Evolutionary conservation across 2,113 vertebrate genomes (phyloP).

Genomic region (Ahaetulla prasina): DNA sequence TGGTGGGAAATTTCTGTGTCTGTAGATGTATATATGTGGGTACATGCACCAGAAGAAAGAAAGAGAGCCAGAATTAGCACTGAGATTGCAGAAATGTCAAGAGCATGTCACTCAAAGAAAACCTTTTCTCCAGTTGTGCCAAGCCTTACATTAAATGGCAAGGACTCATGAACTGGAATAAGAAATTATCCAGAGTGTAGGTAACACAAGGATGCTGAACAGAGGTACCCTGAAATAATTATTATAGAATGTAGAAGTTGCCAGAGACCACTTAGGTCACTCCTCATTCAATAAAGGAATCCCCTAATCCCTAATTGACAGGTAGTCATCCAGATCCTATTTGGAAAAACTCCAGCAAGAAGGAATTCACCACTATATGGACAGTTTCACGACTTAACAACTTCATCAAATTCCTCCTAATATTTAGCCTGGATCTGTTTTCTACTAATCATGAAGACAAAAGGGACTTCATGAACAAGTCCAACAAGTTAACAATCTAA

Average conservation of each 20-base stretch:
- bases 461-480: background rate
- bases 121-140: background rate
- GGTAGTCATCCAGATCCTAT: background rate
- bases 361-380: background rate
- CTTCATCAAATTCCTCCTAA: background rate
- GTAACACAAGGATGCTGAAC: background rate
- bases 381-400: background rate
- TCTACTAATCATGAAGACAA: background rate
- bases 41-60: background rate
- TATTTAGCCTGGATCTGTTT: background rate
- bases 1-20: background rate
- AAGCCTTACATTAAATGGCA: background rate
- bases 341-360: background rate
- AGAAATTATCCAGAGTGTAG: background rate
- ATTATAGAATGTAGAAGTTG: background rate
- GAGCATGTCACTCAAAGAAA: background rate
- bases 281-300: background rate
- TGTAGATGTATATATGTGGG: background rate
- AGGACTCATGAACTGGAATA: background rate
- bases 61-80: background rate
- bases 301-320: background rate
- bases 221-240: background rate
- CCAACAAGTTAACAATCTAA: background rate
- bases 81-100: background rate
- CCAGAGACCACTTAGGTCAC: background rate